phyloP scores from a whole-genome alignment of 2,888 invertebrate genomes.

The Beris chalybata region DNA sequence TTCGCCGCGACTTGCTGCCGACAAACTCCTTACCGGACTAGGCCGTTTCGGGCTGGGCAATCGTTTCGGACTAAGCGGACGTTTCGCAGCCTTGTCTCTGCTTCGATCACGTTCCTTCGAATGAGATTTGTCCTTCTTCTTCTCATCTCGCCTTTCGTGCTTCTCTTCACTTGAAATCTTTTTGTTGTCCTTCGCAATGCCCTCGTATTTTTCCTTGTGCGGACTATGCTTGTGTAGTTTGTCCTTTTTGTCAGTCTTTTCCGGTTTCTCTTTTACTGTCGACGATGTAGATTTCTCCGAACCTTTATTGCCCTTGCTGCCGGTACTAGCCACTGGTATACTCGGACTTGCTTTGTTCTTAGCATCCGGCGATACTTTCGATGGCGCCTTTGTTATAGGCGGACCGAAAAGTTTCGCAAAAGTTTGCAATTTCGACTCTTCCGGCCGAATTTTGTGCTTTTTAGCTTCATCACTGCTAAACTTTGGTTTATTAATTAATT shows the following conservation, averaged over 20 bases:
- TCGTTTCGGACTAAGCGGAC: constrained; percentile 52
- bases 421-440: constrained; percentile 62
- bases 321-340: constrained; percentile 24
- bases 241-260: constrained; percentile 62
- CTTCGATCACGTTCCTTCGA: constrained; percentile 61
- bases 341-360: constrained; percentile 61
- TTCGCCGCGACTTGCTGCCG: constrained; percentile 44
- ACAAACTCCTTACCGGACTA: constrained; percentile 48
- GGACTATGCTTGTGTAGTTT: constrained; percentile 60
- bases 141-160: constrained; percentile 58
- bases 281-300: constrained; percentile 31
- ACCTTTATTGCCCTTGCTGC: constrained; percentile 32
- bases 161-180: constrained; percentile 54
- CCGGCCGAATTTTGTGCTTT: constrained; percentile 65
- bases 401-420: constrained; percentile 83
- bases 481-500: constrained; percentile 73
- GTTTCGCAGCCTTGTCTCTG: constrained; percentile 58
- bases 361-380: constrained; percentile 69
- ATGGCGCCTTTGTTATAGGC: constrained; percentile 72
- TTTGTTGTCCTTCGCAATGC: constrained; percentile 48
- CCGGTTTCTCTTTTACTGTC: constrained; percentile 50
- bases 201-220: constrained; percentile 59
- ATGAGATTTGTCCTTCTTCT: constrained; percentile 59
- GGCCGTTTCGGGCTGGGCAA: constrained; percentile 38
- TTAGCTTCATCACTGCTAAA: constrained; percentile 59